A percentile compares a stretch with the other conserved stretches of the same genome.
These are phyloP conservation scores for Melinaea menophilus DNA, from an alignment of 2,888 invertebrate species.

Conservation along the genomic window DNA sequence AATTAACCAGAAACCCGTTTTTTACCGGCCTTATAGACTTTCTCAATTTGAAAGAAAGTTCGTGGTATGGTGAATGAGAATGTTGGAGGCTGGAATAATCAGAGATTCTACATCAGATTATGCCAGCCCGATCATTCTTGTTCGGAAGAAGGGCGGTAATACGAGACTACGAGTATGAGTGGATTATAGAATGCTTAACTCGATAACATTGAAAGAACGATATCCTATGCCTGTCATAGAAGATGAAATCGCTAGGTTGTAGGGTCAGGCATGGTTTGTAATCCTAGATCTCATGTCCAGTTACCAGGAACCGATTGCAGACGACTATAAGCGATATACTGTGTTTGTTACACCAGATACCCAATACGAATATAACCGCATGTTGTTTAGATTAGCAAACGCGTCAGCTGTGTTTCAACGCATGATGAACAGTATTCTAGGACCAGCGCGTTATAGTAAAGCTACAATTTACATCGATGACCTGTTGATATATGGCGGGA, in stretches of 20 bases:
- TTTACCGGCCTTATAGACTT: constrained; percentile 33
- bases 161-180: no score
- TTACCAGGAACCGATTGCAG: no score
- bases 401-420: constrained; percentile 28
- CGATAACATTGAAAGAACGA: constrained; percentile 35
- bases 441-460: constrained; percentile 18
- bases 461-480: constrained; percentile 35
- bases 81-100: constrained; percentile 32
- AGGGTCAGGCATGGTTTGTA: no score
- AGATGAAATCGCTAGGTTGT: no score
- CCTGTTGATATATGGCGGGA: constrained; percentile 29
- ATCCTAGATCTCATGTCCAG: no score
- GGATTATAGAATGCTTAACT: no score
- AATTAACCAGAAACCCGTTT: no score
- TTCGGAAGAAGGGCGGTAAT: no score
- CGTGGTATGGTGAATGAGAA: constrained; percentile 31
- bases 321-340: no score
- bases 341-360: constrained; percentile 28
- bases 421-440: constrained; percentile 22
- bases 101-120: constrained; percentile 32
- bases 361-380: constrained; percentile 27
- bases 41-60: constrained; percentile 31
- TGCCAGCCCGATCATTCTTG: constrained; percentile 34
- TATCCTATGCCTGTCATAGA: no score
- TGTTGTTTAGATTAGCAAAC: constrained; percentile 32